Conservation (phyloP, 2,888 invertebrate genomes). For the Epinotia ramella region DNA sequence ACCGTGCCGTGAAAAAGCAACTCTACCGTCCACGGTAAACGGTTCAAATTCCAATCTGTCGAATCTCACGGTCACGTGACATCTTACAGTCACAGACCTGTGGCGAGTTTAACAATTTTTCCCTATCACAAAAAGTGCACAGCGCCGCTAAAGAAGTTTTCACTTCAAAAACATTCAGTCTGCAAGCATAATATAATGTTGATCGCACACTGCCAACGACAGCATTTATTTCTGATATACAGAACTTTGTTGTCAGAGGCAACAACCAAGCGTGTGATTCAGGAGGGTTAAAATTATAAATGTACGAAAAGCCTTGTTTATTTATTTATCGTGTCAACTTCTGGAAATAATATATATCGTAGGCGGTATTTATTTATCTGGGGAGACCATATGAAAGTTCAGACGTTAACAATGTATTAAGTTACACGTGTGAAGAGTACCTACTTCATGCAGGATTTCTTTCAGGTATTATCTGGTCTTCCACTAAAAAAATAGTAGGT, state of each 20-base stretch:
- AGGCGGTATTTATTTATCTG: constrained; percentile 17
- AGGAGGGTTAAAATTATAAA: constrained; percentile 37
- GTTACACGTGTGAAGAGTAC: background rate
- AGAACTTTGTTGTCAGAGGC: constrained; percentile 31
- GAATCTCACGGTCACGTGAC: no score
- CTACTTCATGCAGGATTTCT: no score
- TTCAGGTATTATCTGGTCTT: no score
- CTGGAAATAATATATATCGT: constrained; percentile 37
- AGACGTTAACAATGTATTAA: background rate
- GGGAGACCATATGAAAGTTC: background rate
- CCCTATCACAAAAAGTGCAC: no score
- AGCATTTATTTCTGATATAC: constrained; percentile 22
- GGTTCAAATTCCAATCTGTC: no score
- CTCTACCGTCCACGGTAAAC: no score
- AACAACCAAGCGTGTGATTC: constrained; percentile 31
- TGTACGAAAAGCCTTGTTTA: constrained; percentile 30
- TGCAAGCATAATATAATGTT: background rate
- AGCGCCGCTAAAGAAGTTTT: no score
- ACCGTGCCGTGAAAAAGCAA: no score
- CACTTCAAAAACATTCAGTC: no score
- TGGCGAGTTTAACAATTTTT: no score
- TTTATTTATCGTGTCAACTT: constrained; percentile 34
- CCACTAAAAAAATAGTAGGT: no score
- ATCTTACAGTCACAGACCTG: no score
- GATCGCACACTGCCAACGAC: constrained; percentile 2